Evolutionary conservation across 2,113 vertebrate species (phyloP).

Genomic region (Dasyurus viverrinus): DNA sequence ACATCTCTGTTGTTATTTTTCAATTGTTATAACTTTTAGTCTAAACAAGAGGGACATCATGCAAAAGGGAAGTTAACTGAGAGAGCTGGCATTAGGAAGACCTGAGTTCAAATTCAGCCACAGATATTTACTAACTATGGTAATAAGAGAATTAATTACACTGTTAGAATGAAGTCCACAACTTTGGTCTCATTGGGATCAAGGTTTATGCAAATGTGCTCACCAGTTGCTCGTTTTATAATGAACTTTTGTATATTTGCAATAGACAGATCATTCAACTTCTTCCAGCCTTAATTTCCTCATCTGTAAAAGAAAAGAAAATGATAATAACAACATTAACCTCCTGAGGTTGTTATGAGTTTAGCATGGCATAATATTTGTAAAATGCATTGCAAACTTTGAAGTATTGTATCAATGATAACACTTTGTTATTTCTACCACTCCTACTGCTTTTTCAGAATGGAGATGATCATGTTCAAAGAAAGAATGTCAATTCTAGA

Average conservation of each 20-base stretch:
- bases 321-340: neutral
- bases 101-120: neutral
- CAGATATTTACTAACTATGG: neutral
- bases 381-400: neutral
- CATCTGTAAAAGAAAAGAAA: neutral
- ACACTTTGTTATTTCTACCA: neutral
- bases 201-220: neutral
- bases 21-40: neutral
- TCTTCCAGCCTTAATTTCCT: neutral
- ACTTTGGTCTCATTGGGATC: neutral
- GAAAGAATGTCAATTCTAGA: neutral
- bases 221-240: neutral
- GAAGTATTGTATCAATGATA: neutral
- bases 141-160: neutral
- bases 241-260: neutral
- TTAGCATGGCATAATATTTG: neutral
- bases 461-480: neutral
- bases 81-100: neutral
- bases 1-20: neutral
- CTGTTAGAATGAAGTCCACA: neutral
- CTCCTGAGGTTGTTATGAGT: neutral
- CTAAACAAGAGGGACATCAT: neutral
- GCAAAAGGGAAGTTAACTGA: neutral
- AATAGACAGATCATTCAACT: neutral
- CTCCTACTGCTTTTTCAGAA: neutral